These are phyloP conservation scores for Drosophila watanabei DNA, from an alignment of 1,140 invertebrate genomes.

Conservation along the genomic window DNA sequence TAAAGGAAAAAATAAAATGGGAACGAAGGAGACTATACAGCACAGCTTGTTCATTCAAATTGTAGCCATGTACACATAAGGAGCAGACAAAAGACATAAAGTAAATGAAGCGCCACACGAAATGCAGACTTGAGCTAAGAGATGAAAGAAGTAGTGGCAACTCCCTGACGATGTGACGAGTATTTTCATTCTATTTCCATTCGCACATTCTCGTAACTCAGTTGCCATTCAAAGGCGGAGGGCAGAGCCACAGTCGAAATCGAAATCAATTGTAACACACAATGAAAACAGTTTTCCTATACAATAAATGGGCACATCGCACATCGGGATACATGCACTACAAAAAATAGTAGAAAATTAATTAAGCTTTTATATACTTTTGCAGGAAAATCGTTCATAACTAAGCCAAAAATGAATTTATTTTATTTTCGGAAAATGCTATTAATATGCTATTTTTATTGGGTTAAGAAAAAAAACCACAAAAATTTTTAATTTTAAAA, in stretches of 20 bases:
- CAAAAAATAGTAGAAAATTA: background rate
- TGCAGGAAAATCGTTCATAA: too few species aligned
- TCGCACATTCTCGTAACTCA: slow-evolving; percentile 64
- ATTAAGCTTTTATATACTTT: too few species aligned
- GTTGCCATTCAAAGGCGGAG: slow-evolving; percentile 62
- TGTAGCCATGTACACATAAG: slow-evolving; percentile 57
- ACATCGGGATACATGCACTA: background rate
- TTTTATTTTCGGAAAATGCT: too few species aligned
- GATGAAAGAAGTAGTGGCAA: slow-evolving; percentile 1
- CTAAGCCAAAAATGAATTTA: too few species aligned
- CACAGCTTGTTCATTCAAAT: slow-evolving; percentile 72
- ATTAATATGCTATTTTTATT: too few species aligned
- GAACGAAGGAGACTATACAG: slow-evolving; percentile 2
- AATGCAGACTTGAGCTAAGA: slow-evolving; percentile 38
- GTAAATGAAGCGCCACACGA: slow-evolving; percentile 78
- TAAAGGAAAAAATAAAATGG: background rate
- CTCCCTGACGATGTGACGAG: slow-evolving; percentile 28
- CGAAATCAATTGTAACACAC: slow-evolving; percentile 74
- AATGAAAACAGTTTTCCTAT: slow-evolving; percentile 65
- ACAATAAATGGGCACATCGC: slow-evolving; percentile 48
- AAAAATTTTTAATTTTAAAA: too few species aligned
- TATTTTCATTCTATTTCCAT: slow-evolving; percentile 73
- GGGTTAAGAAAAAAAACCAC: too few species aligned
- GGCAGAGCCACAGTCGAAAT: slow-evolving; percentile 49
- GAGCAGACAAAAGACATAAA: slow-evolving; percentile 79